Conservation (phyloP, 1,140 invertebrate species). For the Notospermus geniculatus region DNA sequence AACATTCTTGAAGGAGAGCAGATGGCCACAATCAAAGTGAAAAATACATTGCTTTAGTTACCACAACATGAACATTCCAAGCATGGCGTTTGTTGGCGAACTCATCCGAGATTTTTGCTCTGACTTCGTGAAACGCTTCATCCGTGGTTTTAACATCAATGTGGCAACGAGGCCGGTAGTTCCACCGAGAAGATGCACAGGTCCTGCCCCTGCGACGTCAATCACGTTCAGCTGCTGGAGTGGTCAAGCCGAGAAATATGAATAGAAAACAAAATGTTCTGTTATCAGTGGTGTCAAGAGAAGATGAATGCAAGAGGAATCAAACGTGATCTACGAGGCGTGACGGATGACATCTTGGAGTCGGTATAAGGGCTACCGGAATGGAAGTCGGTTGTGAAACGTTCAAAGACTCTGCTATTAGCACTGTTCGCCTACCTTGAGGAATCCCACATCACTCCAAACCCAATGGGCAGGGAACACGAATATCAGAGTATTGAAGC, state of each 20-base stretch:
- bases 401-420: too few species aligned
- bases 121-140: conserved; percentile 76
- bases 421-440: too few species aligned
- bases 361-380: too few species aligned
- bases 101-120: conserved; percentile 77
- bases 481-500: not conserved
- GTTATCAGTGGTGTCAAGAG: too few species aligned
- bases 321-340: too few species aligned
- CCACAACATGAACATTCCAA: conserved; percentile 92
- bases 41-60: conserved; percentile 23
- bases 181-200: conserved; percentile 85
- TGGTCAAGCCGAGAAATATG: too few species aligned
- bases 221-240: conserved; percentile 31
- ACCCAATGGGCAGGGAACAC: not conserved
- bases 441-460: too few species aligned
- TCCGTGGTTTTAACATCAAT: conserved; percentile 81
- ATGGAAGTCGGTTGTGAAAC: too few species aligned
- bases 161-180: conserved; percentile 79
- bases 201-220: conserved; percentile 72
- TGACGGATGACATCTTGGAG: too few species aligned
- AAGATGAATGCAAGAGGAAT: too few species aligned
- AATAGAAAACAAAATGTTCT: too few species aligned
- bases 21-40: not conserved
- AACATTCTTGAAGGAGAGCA: too few species aligned
- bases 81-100: conserved; percentile 83